phyloP scores from a whole-genome alignment of 1,140 invertebrate genomes.

The Planococcus citri region DNA sequence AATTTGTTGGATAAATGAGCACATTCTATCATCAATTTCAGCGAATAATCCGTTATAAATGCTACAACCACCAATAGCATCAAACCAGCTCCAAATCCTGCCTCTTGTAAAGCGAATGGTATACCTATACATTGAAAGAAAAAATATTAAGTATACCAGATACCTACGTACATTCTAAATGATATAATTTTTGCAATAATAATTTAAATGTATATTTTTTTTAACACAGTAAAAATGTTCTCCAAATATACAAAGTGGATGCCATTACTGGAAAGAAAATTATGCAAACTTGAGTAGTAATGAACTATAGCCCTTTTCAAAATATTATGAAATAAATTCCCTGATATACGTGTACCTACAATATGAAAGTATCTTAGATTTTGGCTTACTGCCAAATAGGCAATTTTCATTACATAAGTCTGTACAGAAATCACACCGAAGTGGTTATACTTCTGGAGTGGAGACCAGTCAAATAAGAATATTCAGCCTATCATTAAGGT shows the following conservation, averaged over 20 bases:
- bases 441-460: too few relatives aligned
- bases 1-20: constrained; percentile 67
- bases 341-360: too few relatives aligned
- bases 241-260: neutral
- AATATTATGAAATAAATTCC: too few relatives aligned
- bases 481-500: too few relatives aligned
- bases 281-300: too few relatives aligned
- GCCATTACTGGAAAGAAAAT: too few relatives aligned
- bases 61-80: constrained; percentile 60
- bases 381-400: too few relatives aligned
- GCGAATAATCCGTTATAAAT: constrained; percentile 68
- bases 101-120: constrained; percentile 66
- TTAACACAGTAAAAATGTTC: neutral
- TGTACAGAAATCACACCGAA: too few relatives aligned
- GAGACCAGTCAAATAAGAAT: too few relatives aligned
- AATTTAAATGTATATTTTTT: neutral
- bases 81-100: constrained; percentile 66
- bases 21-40: constrained; percentile 67
- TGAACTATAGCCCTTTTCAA: too few relatives aligned
- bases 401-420: too few relatives aligned
- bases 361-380: too few relatives aligned
- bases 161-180: neutral
- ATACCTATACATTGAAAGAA: constrained; percentile 44
- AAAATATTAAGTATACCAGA: constrained; percentile 5
- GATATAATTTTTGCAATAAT: neutral